Percentiles rank a stretch among this genome's conserved stretches.
These are phyloP conservation scores for Neosilurus hyrtlii DNA, from an alignment of 2,797 vertebrate species.

Conservation along the genomic window DNA sequence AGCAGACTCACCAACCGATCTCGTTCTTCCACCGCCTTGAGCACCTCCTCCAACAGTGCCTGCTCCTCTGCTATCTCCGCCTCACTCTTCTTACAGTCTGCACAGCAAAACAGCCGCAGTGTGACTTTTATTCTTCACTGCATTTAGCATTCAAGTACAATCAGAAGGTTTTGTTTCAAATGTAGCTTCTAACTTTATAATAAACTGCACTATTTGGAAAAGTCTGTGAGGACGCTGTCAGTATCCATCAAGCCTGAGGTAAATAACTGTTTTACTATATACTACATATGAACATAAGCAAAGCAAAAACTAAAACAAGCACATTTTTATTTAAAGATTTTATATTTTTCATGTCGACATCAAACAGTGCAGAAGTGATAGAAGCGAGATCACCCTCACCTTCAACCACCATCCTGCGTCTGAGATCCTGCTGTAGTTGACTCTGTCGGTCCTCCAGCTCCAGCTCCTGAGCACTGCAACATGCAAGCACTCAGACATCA, in stretches of 20 bases:
- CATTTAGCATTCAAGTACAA: background rate
- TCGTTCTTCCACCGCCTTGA: slow-evolving; percentile 85
- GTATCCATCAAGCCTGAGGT: background rate
- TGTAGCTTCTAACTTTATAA: background rate
- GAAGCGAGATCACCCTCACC: slow-evolving; percentile 68
- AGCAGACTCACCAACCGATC: slow-evolving; percentile 79
- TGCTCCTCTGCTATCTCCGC: slow-evolving; percentile 76
- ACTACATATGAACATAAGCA: no score
- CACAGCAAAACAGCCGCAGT: no score
- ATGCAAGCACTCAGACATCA: slow-evolving; percentile 12
- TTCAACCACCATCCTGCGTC: slow-evolving; percentile 77
- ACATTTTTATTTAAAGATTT: no score
- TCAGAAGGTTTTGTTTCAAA: background rate
- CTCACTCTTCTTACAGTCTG: slow-evolving; percentile 72
- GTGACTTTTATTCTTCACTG: background rate
- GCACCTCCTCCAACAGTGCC: slow-evolving; percentile 80
- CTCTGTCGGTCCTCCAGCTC: slow-evolving; percentile 90
- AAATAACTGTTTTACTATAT: no score
- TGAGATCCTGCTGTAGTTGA: slow-evolving; percentile 81
- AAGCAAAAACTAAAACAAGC: no score
- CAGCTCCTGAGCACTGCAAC: slow-evolving; percentile 84
- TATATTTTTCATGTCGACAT: no score
- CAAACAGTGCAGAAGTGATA: no score
- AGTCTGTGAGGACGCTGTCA: background rate
- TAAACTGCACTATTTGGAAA: background rate